Evolutionary conservation across 2,888 invertebrate genomes (phyloP).

Genomic region (Tenthredo scrophulariae): DNA sequence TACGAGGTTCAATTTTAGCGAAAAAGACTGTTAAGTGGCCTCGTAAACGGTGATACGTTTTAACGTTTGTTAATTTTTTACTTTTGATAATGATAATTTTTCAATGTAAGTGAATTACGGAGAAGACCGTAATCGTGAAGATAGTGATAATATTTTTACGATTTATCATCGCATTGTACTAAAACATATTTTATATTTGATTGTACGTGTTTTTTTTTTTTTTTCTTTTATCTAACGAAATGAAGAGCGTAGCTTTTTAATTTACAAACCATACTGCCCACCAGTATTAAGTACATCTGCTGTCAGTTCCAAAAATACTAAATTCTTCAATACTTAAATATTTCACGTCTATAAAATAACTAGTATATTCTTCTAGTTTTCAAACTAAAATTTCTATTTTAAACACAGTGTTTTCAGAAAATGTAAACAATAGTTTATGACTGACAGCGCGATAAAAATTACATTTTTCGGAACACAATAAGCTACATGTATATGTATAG

Average conservation of each 20-base stretch:
- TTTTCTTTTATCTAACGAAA: background rate
- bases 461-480: conserved; percentile 42
- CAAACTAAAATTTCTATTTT: conserved; percentile 33
- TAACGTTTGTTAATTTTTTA: background rate
- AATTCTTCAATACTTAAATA: background rate
- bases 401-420: conserved; percentile 36
- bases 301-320: background rate
- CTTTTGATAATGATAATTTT: background rate
- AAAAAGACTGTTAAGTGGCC: background rate
- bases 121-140: background rate
- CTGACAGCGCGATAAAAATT: conserved; percentile 48
- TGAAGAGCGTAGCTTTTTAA: background rate
- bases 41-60: background rate
- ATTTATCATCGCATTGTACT: background rate
- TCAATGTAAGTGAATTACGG: background rate
- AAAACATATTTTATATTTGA: background rate
- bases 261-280: background rate
- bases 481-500: background rate
- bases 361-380: conserved; percentile 25
- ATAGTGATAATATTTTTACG: background rate
- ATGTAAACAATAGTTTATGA: conserved; percentile 50
- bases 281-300: conserved; percentile 16
- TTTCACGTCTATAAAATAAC: conserved; percentile 18
- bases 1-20: background rate
- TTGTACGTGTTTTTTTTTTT: background rate